Base-by-base conservation (phyloP, 2,113 vertebrate genomes). In the Crotalus helleri region DNA sequence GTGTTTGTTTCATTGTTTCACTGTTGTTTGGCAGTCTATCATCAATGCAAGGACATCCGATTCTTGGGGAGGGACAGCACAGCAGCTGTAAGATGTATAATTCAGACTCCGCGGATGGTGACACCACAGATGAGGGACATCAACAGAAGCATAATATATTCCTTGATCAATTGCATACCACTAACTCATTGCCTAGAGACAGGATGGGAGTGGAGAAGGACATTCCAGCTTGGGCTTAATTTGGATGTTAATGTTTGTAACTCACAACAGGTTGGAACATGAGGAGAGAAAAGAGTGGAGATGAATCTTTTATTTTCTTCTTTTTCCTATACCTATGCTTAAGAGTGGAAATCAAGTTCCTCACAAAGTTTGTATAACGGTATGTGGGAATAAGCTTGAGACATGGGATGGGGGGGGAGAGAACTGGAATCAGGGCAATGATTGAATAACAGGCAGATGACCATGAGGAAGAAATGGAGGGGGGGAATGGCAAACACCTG, bases 151-250 rank as follows among this genome's bases (percentile, higher is more conserved):
- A 49, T 74, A 94, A 93, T 92, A 92, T 91, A 92, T 91, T 88
- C 44, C 92, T 61, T 8, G 81, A 92, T 96, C 95, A 95, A 95
- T 95, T 96, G 94, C 1, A 17, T 44, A 94, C 93, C 91, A 49
- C 87, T 46, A 92, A 88, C 61, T 93, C 88, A 93, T 24, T 96
- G 93, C 90, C 89, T 93, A 51, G 85, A 94, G 85, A 96, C 61
- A 57, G 33, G 53, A 85, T 1, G 0, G n/a, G 15, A 19, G 59
- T 21, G 4, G 10, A 24, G n/a, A 26, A 55, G 29, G 12, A 53
- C 94, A 57, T 9, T 33, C 91, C 21, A 88, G 61, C 26, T 55
- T 93, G 94, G 91, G 69, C 21, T 95, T 94, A 29, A 58, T 91
- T 95, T 95, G 88, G 89, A 96, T 97, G 95, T 93, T 29, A 91